Base-by-base conservation (phyloP, 2,113 vertebrate genomes). In the Salvelinus sp. region DNA sequence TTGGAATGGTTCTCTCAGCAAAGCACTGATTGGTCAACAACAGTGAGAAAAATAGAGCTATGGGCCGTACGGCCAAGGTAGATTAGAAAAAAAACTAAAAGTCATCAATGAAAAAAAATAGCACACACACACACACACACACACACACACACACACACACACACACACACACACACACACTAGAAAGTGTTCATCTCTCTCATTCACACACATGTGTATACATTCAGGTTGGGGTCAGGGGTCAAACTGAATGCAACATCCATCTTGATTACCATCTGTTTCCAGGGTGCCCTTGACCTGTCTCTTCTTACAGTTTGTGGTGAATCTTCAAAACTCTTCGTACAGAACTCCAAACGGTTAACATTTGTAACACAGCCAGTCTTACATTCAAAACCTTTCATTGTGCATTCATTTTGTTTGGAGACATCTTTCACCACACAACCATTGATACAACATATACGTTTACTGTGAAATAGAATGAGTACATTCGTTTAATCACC, bases 241-340 rank as follows among this genome's bases (percentile, higher is more conserved):
- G 63, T 69, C 23, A 69, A 70, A 27, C 58, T 38, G 18, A 62
- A 62, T 6, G 68, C 25, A 18, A 60, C 58, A 60, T 60, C 58
- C 62, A 48, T 69, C 54, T 44, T 57, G 38, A 79, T 72, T 50
- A 60, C 85, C 82, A 88, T 91, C 88, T 86, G 88, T 76, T 83
- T 82, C 75, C 20, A 50, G n/a, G 3, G 27, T 73, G 69, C 77
- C 81, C 75, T 69, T 78, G 82, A 48, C 6, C 58, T 10, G 20
- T 16, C 6, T 73, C 44, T 75, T 79, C 65, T 54, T 44, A 44
- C 38, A 44, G 9, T 44, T 44, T 44, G 38, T 44, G 9, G 38
- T 44, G 38, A 44, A 10, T 44, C 10, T 44, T 44, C 2, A 0
- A 2, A 44, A 44, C 38, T 44, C 38, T 44, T 44, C 2, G 38